Evolutionary conservation across 2,797 vertebrate species (phyloP).

Genomic region (Chiloscyllium punctatum): DNA sequence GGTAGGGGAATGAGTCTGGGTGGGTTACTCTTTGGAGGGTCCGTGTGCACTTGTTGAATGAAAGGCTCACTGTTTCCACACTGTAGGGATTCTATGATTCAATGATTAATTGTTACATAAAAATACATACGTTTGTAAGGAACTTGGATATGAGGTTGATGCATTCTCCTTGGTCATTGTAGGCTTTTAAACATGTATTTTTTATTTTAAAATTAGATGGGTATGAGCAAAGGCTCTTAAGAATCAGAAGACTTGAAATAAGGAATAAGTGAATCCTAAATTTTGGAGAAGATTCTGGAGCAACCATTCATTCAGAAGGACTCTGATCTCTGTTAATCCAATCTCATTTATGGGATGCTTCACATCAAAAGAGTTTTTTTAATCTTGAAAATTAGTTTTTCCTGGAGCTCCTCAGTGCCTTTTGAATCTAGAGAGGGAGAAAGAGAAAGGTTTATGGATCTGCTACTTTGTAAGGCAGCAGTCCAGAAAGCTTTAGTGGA

Average conservation of each 20-base stretch:
- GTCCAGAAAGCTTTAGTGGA: background rate
- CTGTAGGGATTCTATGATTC: too few species aligned
- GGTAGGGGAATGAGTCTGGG: too few species aligned
- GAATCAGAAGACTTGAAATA: background rate
- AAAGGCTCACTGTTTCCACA: too few species aligned
- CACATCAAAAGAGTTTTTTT: background rate
- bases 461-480: background rate
- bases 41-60: too few species aligned
- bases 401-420: background rate
- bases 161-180: background rate
- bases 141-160: background rate
- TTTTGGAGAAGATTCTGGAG: background rate
- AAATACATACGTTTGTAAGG: background rate
- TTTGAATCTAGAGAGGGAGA: background rate
- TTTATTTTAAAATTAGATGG: background rate
- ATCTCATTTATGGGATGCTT: background rate
- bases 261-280: background rate
- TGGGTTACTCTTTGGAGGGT: too few species aligned
- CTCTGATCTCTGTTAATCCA: background rate
- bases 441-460: background rate
- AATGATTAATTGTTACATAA: background rate
- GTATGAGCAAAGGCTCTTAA: background rate
- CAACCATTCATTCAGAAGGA: background rate
- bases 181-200: too few species aligned
- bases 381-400: background rate